Evolutionary conservation across 2,797 vertebrate genomes (phyloP), one percentile per base, ranked within the genome.

Genomic region (Euphonia xanthogaster): DNA sequence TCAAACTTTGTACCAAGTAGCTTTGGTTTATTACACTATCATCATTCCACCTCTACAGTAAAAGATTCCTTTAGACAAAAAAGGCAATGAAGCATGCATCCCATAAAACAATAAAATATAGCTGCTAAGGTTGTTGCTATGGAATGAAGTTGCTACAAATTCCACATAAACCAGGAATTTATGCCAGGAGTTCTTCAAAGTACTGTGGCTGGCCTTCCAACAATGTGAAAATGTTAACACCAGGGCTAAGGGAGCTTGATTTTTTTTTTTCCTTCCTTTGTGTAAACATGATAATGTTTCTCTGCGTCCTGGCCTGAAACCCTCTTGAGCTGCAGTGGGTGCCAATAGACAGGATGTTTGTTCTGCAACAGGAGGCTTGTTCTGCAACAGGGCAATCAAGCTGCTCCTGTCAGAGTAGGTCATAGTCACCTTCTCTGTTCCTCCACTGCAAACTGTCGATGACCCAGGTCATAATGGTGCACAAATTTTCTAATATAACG

Each of bases 31-130:
- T 85, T 78, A 19, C n/a, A 22, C 14, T 66, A 74, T 60, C 44
- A 35, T 60, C 57, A 78, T 86, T 90, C 84, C 28, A 76, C 25
- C 33, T 88, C 66, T 39, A 44, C n/a, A 18, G 23, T n/a, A 62
- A 28, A 87, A 30, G 37, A 79, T 63, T 87, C 47, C 63, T 85
- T 85, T 58, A 82, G 67, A 63, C 65, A 84, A 89, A 90, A 95
- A 76, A 93, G 81, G 84, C 57, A 87, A 70, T 14, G 14, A 55
- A 91, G 53, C 48, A 60, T 72, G 57, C 30, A 67, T 51, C 60
- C 40, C 84, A 85, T 94, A 89, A 93, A 88, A 39, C 54, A 68
- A 68, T 58, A 75, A 90, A 95, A 86, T 84, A 92, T 5, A 90
- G 48, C 62, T 65, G 48, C 62, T 65, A 70, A 1, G 1, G 30